These are phyloP conservation scores for Melanostigma gelatinosum DNA, from an alignment of 2,113 vertebrate species.

Conservation along the genomic window DNA sequence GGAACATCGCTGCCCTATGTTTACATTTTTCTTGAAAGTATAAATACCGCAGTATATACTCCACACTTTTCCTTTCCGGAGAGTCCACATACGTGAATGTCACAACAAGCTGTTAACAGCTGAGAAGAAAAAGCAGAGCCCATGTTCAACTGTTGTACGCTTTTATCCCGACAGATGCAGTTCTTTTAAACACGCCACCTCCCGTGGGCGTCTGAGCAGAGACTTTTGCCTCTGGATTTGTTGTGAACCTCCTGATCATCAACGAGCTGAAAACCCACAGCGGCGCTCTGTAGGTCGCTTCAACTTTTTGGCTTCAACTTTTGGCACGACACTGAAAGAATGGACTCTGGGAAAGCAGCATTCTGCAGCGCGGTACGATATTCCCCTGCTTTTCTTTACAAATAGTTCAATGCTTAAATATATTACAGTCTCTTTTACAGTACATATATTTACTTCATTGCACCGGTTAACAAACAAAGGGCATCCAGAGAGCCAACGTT, in stretches of 20 bases:
- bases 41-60: constrained; percentile 52
- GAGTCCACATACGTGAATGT: constrained; percentile 47
- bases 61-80: constrained; percentile 20
- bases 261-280: constrained; percentile 40
- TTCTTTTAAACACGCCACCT: constrained; percentile 29
- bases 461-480: constrained; percentile 12
- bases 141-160: constrained; percentile 14
- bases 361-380: constrained; percentile 34
- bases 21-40: constrained; percentile 66
- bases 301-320: constrained; percentile 26
- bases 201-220: constrained; percentile 20
- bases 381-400: constrained; percentile 1
- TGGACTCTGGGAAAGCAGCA: constrained; percentile 23
- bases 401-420: constrained; percentile 21
- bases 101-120: constrained; percentile 24
- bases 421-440: constrained; percentile 6
- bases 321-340: constrained; percentile 31
- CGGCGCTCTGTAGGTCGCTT: constrained; percentile 7
- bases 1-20: constrained; percentile 69
- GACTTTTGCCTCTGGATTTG: constrained; percentile 20
- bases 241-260: constrained; percentile 22
- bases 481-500: constrained; percentile 10
- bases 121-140: constrained; percentile 37
- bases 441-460: constrained; percentile 11
- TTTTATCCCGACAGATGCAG: constrained; percentile 35